Conservation (phyloP, 2,113 vertebrate species). For the Platichthys flesus region DNA sequence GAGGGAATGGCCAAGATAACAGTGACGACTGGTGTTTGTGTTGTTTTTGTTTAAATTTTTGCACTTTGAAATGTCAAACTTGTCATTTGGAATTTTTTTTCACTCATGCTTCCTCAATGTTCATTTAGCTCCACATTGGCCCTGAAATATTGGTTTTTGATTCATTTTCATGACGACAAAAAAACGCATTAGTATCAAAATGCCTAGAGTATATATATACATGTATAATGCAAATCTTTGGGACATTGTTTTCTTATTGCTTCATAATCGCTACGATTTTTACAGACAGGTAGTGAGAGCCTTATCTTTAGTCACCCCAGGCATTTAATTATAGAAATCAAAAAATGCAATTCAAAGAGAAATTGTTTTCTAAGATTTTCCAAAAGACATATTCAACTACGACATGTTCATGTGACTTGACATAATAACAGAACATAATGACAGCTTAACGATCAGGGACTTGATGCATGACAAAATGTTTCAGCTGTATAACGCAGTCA, state of each 20-base stretch:
- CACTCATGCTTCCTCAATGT: background rate
- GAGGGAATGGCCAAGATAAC: background rate
- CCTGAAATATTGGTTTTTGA: background rate
- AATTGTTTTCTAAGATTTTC: background rate
- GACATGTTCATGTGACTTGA: background rate
- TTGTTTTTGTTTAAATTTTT: background rate
- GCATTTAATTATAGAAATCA: slow-evolving; percentile 2
- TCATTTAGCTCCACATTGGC: background rate
- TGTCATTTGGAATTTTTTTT: background rate
- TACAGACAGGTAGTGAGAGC: background rate
- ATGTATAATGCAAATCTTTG: background rate
- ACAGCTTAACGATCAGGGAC: background rate
- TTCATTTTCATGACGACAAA: background rate
- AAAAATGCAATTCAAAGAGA: background rate
- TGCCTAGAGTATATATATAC: background rate
- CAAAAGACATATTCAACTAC: background rate
- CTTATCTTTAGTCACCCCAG: background rate
- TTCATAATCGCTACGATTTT: background rate
- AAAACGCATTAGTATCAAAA: background rate
- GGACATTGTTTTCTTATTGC: background rate
- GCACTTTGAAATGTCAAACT: background rate
- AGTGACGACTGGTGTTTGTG: background rate
- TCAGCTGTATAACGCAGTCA: background rate
- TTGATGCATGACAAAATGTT: background rate
- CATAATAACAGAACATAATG: background rate